Evolutionary conservation across 2,113 vertebrate species (phyloP).

Genomic region (Oryzias curvinotus): DNA sequence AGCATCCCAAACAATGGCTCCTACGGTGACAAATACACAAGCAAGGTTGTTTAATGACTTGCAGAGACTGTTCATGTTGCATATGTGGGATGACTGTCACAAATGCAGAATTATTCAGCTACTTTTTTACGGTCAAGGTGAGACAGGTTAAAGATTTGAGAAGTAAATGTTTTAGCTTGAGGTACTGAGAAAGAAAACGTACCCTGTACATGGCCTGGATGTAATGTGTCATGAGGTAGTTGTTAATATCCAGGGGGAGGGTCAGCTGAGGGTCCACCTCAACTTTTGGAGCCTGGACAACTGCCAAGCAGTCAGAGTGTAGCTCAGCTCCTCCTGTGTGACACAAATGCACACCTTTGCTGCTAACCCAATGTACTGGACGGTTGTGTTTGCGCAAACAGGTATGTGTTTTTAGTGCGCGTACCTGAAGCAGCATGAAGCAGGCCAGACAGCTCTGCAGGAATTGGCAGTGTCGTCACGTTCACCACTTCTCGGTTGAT

Average conservation of each 20-base stretch:
- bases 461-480: conserved; percentile 89
- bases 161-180: no score
- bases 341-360: conserved; percentile 35
- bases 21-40: conserved; percentile 65
- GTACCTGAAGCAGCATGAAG: conserved; percentile 82
- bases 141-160: no score
- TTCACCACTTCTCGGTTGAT: conserved; percentile 88
- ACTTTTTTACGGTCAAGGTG: not conserved
- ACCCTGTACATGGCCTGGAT: conserved; percentile 90
- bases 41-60: not conserved
- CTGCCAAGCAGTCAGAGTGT: conserved; percentile 78
- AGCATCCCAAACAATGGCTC: conserved; percentile 91
- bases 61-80: not conserved
- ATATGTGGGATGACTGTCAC: not conserved
- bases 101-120: not conserved
- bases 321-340: conserved; percentile 64
- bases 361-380: not conserved
- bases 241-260: conserved; percentile 94
- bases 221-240: conserved; percentile 93
- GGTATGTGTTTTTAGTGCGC: conserved; percentile 9
- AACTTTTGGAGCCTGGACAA: conserved; percentile 84
- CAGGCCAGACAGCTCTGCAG: conserved; percentile 85
- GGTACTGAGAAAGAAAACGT: conserved; percentile 8
- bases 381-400: not conserved
- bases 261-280: conserved; percentile 83